Evolutionary conservation across 2,888 invertebrate genomes (phyloP).

Genomic region (Xanthostigma xanthostigma): DNA sequence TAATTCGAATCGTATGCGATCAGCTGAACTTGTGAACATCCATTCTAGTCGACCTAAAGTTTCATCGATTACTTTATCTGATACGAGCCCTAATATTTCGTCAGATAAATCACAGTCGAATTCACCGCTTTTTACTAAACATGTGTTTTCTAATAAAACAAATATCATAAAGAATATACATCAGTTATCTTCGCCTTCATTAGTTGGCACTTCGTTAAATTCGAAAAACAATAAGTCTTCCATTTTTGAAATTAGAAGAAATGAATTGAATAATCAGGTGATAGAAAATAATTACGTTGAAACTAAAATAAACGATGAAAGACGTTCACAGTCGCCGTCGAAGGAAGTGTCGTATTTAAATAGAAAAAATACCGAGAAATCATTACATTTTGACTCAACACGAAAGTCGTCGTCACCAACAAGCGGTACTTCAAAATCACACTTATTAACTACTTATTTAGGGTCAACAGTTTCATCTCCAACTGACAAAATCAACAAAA

Average conservation of each 20-base stretch:
- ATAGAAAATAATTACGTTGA: not conserved
- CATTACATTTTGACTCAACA: not conserved
- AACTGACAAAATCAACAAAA: not conserved
- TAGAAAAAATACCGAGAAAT: not conserved
- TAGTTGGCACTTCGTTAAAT: constrained; percentile 7
- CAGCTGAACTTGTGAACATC: too few relatives aligned
- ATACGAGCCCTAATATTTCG: too few relatives aligned
- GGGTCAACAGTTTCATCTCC: not conserved
- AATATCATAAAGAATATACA: too few relatives aligned
- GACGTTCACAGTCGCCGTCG: constrained; percentile 1
- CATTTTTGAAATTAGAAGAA: not conserved
- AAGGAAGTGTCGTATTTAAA: not conserved
- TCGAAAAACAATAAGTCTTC: not conserved
- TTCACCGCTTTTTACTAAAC: too few relatives aligned
- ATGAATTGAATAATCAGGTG: not conserved
- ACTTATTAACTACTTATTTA: not conserved
- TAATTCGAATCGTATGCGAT: too few relatives aligned
- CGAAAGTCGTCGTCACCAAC: not conserved
- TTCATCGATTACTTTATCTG: too few relatives aligned
- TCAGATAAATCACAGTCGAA: too few relatives aligned
- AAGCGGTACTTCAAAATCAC: not conserved
- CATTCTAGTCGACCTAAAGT: too few relatives aligned
- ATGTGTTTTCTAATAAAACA: too few relatives aligned
- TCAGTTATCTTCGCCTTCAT: constrained; percentile 6
- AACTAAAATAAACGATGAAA: not conserved